These are phyloP conservation scores for Aeoliscus strigatus DNA, from an alignment of 2,797 vertebrate genomes.

Conservation along the genomic window DNA sequence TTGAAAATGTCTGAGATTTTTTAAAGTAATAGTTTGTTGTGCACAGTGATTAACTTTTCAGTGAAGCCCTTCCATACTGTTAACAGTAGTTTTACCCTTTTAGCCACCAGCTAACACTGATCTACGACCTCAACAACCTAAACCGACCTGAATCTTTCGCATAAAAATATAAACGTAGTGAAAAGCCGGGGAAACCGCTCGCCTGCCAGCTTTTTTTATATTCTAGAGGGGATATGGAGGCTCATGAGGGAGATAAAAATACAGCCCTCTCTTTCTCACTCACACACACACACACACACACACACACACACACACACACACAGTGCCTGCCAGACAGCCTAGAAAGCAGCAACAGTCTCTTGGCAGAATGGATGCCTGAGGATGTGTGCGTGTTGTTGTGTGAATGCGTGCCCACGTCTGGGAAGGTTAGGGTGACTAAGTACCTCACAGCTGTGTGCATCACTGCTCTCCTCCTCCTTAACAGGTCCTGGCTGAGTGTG, in stretches of 20 bases:
- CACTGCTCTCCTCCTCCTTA: constrained; percentile 31
- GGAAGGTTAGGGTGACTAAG: constrained; percentile 56
- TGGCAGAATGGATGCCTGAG: constrained; percentile 30
- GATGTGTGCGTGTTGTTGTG: constrained; percentile 19
- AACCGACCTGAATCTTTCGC: too few relatives aligned
- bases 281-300: constrained; percentile 3
- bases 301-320: constrained; percentile 9
- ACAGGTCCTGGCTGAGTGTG: constrained; percentile 19
- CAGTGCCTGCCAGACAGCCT: constrained; percentile 26
- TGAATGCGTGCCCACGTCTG: constrained; percentile 15
- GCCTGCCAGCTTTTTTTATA: constrained; percentile 10
- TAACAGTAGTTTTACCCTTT: too few relatives aligned
- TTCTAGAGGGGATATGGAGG: constrained; percentile 10
- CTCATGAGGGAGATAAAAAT: constrained; percentile 21
- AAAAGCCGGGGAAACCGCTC: constrained; percentile 8
- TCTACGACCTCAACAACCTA: constrained; percentile 1
- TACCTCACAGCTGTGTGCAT: constrained; percentile 51
- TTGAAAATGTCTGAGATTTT: too few relatives aligned
- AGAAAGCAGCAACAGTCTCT: constrained; percentile 39
- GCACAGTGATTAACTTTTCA: too few relatives aligned
- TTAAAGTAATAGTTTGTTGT: too few relatives aligned
- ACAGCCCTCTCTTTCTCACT: too few relatives aligned
- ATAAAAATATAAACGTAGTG: too few relatives aligned
- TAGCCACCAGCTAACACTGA: too few relatives aligned
- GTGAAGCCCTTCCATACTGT: too few relatives aligned